Conservation (phyloP, 2,113 vertebrate species). For the Noturus placidus region DNA sequence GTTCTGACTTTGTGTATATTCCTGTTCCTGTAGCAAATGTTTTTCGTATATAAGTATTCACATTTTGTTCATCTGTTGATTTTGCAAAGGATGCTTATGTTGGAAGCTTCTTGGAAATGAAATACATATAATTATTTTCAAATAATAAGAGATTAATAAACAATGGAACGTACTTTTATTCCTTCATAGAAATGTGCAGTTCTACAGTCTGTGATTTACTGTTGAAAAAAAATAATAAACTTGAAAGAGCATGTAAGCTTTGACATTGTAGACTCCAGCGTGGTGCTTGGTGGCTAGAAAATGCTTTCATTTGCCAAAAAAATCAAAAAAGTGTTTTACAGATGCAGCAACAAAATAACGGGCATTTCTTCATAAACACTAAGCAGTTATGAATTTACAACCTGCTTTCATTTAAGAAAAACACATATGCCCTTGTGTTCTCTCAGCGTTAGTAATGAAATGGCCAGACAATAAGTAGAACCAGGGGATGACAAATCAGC, state of each 20-base stretch:
- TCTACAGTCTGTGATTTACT: neutral
- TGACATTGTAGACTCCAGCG: neutral
- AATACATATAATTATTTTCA: neutral
- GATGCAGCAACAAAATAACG: neutral
- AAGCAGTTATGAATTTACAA: no score
- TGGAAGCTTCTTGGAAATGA: neutral
- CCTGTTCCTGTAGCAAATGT: neutral
- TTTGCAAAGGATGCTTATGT: neutral
- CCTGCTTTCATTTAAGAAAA: neutral
- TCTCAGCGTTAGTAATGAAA: neutral
- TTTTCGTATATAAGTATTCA: neutral
- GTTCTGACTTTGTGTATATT: neutral
- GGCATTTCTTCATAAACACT: neutral
- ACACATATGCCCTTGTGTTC: neutral
- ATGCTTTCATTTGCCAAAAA: neutral
- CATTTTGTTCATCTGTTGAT: neutral
- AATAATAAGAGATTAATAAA: neutral
- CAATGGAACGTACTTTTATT: neutral
- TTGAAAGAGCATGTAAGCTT: neutral
- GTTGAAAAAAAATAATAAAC: neutral
- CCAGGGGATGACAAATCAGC: neutral
- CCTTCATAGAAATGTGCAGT: neutral
- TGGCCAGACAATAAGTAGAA: neutral
- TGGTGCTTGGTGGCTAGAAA: neutral
- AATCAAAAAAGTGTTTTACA: neutral